Base-by-base conservation (phyloP, 2,888 invertebrate species). In the Thymelicus sylvestris region DNA sequence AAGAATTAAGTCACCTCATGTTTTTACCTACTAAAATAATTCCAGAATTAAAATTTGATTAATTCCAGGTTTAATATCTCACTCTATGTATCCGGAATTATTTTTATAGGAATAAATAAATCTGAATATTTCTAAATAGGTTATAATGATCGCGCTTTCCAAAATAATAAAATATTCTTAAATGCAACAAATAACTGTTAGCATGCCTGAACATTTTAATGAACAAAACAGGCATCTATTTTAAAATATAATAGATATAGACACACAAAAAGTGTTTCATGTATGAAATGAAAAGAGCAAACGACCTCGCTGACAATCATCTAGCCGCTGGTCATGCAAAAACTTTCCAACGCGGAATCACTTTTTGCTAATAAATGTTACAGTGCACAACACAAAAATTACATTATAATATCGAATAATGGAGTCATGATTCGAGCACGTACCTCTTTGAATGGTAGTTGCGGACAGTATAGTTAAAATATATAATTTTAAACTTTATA, bases 401-500 rank as follows among this genome's bases (percentile, higher is more conserved):
- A 60, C 65, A 70, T 60, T 65, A 59, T 65, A 65, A 65, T 70
- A 65, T 65, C 59, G 65, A 65, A 70, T 70, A 70, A 65, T 65
- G 52, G 65, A 70, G 60, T 65, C 70, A 60, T 70, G 69, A 69
- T 69, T 69, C 52, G 63, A 70, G 64, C 70, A 70, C 70, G 70
- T 70, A 65, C 65, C 65, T 60, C 60, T 48, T 60, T 69, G 64
- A 69, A 69, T 69, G 64, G 69, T 50, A 65, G 59, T 69, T 65
- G 48, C 41, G 38, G 39, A 47, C 60, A 60, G 44, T 60, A 48
- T 70, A 60, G 24, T 39, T 64, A 60, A 70, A 65, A 65, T 70
- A 60, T 70, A 59, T 70, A 70, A 70, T 65, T 67, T 71, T 68
- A 50, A 71, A 66, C 64, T 66, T 69, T 52, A 80, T 69, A 69